phyloP scores from a whole-genome alignment of 2,888 invertebrate species.

The Entomobrya multifasciata region DNA sequence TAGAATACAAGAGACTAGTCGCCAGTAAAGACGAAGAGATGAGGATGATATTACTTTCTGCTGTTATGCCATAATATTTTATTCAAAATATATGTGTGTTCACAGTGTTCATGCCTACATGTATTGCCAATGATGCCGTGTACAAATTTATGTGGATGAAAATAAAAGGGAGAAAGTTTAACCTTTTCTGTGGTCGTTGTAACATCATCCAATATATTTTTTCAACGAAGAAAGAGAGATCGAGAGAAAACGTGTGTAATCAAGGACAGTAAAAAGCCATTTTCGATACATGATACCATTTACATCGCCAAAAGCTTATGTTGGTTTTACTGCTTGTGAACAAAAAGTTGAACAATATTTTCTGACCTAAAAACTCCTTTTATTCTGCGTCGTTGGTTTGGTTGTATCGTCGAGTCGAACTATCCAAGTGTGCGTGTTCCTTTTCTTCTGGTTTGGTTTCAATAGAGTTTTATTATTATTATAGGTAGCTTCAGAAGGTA shows the following conservation, averaged over 20 bases:
- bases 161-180: conserved; percentile 32
- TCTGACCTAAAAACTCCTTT: conserved; percentile 9
- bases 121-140: not conserved
- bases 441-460: not conserved
- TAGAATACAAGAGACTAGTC: not conserved
- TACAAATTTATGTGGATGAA: not conserved
- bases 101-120: no score
- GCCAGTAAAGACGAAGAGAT: not conserved
- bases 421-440: not conserved
- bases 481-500: conserved; percentile 11
- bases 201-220: not conserved
- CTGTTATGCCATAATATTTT: not conserved
- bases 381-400: no score
- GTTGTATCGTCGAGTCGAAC: no score
- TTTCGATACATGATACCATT: conserved; percentile 35
- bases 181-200: conserved; percentile 20
- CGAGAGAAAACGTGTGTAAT: not conserved
- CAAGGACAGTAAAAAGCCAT: conserved; percentile 26
- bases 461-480: conserved; percentile 2
- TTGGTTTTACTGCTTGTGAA: not conserved
- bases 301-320: not conserved
- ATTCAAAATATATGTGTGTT: not conserved
- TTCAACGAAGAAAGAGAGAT: no score
- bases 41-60: not conserved
- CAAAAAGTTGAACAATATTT: not conserved